Conservation (phyloP, 92 coral and sea anemone species). For the Anthopleura xanthogrammica region DNA sequence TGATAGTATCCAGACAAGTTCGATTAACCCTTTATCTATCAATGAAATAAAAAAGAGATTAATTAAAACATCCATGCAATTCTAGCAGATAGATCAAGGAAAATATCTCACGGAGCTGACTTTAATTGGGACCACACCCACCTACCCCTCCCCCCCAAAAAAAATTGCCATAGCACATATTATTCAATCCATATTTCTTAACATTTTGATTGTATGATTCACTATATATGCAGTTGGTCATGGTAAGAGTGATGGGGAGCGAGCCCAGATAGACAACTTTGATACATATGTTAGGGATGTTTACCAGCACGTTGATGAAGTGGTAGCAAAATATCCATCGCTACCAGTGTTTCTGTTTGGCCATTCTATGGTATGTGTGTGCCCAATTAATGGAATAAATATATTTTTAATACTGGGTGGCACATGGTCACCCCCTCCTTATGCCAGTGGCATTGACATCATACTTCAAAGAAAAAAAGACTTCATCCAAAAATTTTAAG, state of each 20-base stretch:
- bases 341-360: constrained; percentile 85
- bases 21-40: background rate
- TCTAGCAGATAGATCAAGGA: no score
- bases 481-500: no score
- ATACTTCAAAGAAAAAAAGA: background rate
- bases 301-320: constrained; percentile 76
- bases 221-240: constrained; percentile 70
- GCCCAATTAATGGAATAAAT: background rate
- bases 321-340: constrained; percentile 55
- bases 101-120: no score
- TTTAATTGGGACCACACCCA: no score
- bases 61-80: no score
- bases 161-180: no score
- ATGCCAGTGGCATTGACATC: no score
- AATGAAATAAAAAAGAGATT: no score
- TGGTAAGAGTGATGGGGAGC: constrained; percentile 89
- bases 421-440: no score
- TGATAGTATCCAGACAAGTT: background rate
- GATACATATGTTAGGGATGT: constrained; percentile 69
- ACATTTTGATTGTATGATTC: no score
- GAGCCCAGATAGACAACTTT: constrained; percentile 67
- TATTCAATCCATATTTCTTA: no score
- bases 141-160: no score
- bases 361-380: constrained; percentile 80
- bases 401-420: background rate